Evolutionary conservation across 1,140 invertebrate genomes (phyloP).

Genomic region (Brachystomella parvula): DNA sequence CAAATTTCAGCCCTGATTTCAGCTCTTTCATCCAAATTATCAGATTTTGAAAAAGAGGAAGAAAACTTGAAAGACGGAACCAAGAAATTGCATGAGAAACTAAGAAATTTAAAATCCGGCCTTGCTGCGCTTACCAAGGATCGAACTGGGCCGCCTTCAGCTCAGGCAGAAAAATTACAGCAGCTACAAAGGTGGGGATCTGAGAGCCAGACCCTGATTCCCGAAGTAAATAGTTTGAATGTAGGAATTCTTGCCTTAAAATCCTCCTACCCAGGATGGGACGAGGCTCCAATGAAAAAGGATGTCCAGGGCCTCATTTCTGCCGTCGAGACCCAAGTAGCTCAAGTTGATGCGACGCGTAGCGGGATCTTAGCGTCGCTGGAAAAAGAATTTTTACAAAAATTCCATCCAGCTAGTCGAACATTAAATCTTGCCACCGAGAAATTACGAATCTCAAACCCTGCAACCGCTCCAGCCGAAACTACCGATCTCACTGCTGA

Average conservation of each 20-base stretch:
- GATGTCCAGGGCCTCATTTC: slow-evolving; percentile 69
- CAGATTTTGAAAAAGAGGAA: slow-evolving; percentile 63
- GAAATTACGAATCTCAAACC: slow-evolving; percentile 91
- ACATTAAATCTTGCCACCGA: slow-evolving; percentile 70
- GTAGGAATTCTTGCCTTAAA: slow-evolving; percentile 62
- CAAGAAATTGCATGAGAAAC: slow-evolving; percentile 57
- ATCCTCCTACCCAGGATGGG: slow-evolving; percentile 67
- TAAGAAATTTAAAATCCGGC: slow-evolving; percentile 66
- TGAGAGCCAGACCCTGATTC: slow-evolving; percentile 58
- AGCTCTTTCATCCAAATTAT: slow-evolving; percentile 63
- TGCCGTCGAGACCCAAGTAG: slow-evolving; percentile 61
- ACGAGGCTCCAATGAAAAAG: slow-evolving; percentile 64
- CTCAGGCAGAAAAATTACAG: slow-evolving; percentile 68
- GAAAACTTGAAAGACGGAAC: slow-evolving; percentile 60
- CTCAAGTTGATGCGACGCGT: slow-evolving; percentile 70
- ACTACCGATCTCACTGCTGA: no score
- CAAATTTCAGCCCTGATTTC: slow-evolving; percentile 63
- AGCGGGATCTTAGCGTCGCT: slow-evolving; percentile 69
- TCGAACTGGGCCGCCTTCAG: slow-evolving; percentile 73
- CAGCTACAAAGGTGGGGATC: slow-evolving; percentile 38
- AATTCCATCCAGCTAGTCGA: slow-evolving; percentile 67
- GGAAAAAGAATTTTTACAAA: slow-evolving; percentile 79
- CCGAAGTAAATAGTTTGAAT: slow-evolving; percentile 57
- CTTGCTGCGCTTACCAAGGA: slow-evolving; percentile 83
- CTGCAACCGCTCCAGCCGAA: no score